Evolutionary conservation across 2,888 invertebrate species (phyloP).

Genomic region (Meliscaeva auricollis): DNA sequence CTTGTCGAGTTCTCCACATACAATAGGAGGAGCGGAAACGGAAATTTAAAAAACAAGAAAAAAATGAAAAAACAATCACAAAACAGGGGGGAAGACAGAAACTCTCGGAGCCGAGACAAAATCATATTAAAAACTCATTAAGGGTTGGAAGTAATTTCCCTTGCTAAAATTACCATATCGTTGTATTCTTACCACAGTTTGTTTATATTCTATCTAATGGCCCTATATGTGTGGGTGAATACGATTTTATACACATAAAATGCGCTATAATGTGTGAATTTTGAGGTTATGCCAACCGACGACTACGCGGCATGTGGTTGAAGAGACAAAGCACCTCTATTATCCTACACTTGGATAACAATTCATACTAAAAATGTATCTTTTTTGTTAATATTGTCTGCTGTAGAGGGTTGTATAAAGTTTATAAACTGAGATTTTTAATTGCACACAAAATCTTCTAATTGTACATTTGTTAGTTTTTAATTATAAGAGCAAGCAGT

Average conservation of each 20-base stretch:
- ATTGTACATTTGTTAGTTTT: slow-evolving; percentile 8
- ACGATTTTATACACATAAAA: background rate
- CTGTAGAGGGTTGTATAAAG: no score
- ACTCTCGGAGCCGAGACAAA: slow-evolving; percentile 58
- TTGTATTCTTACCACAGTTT: slow-evolving; percentile 69
- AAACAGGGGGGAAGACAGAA: slow-evolving; percentile 51
- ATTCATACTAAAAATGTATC: slow-evolving; percentile 10
- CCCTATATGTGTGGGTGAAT: slow-evolving; percentile 12
- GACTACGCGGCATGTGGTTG: background rate
- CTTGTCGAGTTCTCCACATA: slow-evolving; percentile 67
- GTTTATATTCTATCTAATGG: slow-evolving; percentile 28
- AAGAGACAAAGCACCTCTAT: background rate
- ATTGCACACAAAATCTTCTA: background rate
- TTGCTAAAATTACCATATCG: slow-evolving; percentile 72
- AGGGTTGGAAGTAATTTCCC: slow-evolving; percentile 72
- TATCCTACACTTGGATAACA: background rate
- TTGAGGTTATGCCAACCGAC: background rate
- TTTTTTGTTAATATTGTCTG: background rate
- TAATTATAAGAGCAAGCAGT: slow-evolving; percentile 33
- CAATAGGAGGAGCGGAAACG: slow-evolving; percentile 65
- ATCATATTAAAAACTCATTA: slow-evolving; percentile 76
- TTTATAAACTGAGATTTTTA: background rate
- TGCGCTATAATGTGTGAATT: background rate
- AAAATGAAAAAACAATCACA: slow-evolving; percentile 23
- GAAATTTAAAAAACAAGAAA: slow-evolving; percentile 30